Evolutionary conservation across 2,113 vertebrate genomes (phyloP).

Genomic region (Leptobrachium ailaonicum): DNA sequence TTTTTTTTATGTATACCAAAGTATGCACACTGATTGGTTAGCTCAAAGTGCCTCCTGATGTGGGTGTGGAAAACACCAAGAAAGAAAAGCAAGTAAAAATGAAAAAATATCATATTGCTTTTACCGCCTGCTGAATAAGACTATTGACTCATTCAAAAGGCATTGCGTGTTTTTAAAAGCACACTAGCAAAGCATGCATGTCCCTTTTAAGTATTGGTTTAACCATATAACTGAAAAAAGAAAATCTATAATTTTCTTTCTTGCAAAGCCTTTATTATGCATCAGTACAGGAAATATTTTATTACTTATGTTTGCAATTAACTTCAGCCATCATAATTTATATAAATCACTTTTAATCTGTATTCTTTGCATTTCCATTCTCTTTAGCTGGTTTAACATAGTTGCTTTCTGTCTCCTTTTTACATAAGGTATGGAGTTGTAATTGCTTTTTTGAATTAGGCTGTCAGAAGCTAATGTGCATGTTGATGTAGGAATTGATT

Average conservation of each 20-base stretch:
- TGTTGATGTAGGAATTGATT: slow-evolving; percentile 69
- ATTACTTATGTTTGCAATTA: slow-evolving; percentile 79
- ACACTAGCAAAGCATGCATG: too few relatives aligned
- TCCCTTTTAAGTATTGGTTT: too few relatives aligned
- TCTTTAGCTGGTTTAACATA: slow-evolving; percentile 64
- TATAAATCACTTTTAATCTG: slow-evolving; percentile 77
- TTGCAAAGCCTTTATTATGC: slow-evolving; percentile 54
- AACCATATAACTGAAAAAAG: too few relatives aligned
- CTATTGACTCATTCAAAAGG: too few relatives aligned
- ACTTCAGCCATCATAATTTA: slow-evolving; percentile 73
- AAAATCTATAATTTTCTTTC: slow-evolving; percentile 54
- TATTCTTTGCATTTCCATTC: slow-evolving; percentile 75
- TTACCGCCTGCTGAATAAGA: too few relatives aligned
- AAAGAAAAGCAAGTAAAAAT: too few relatives aligned
- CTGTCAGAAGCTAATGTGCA: slow-evolving; percentile 62
- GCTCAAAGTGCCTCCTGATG: too few relatives aligned
- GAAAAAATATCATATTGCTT: too few relatives aligned
- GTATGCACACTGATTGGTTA: too few relatives aligned
- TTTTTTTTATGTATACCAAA: too few relatives aligned
- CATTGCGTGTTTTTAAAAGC: too few relatives aligned
- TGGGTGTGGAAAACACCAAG: too few relatives aligned
- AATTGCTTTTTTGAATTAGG: slow-evolving; percentile 69
- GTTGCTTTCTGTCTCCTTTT: slow-evolving; percentile 66
- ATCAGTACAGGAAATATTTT: slow-evolving; percentile 75
- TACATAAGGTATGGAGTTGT: slow-evolving; percentile 59